Evolutionary conservation across 2,888 invertebrate species (phyloP), one percentile per base, ranked within the genome.

Genomic region (Lasioglossum figueresi): DNA sequence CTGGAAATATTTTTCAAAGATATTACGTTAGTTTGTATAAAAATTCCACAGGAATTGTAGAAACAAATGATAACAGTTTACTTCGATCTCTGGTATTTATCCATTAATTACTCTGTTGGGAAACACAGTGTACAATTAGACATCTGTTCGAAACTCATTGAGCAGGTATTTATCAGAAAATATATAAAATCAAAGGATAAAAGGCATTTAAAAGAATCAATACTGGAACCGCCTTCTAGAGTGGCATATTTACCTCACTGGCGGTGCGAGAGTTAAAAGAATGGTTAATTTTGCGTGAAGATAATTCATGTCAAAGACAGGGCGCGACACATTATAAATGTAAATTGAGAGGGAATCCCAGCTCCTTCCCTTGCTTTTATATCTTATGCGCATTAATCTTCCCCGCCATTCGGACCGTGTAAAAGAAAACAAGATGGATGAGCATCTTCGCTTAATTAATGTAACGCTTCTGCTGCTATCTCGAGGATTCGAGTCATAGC

Each of bases 341-440:
- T 88, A 86, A 89, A 86, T 88, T 85, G 83, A 82, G 71, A 75
- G 66, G 63, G 63, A 85, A 83, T 79, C 71, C 76, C 52, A 81
- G 75, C 82, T 71, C n/a, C 66, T 43, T 52, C 34, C 56, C 68
- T 79, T 80, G 80, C 81, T 85, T 88, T 83, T 83, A 83, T 70
- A 77, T 85, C 88, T 81, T 84, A 84, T 84, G 82, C 88, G 89
- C 93, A 93, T 93, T 91, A 93, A 93, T 93, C 93, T 93, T 93
- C 89, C 84, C 88, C 88, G 83, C 84, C 82, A 83, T 84, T 82
- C 83, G 85, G 88, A 84, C 83, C 84, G 84, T 85, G 89, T 86
- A 89, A 92, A 91, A 93, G 92, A 91, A 93, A 91, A 92, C 90
- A 93, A 93, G 92, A 93, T 93, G 92, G 92, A 93, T 92, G 93